phyloP scores from a whole-genome alignment of 1,140 invertebrate species.

The Drosophila dunni region DNA sequence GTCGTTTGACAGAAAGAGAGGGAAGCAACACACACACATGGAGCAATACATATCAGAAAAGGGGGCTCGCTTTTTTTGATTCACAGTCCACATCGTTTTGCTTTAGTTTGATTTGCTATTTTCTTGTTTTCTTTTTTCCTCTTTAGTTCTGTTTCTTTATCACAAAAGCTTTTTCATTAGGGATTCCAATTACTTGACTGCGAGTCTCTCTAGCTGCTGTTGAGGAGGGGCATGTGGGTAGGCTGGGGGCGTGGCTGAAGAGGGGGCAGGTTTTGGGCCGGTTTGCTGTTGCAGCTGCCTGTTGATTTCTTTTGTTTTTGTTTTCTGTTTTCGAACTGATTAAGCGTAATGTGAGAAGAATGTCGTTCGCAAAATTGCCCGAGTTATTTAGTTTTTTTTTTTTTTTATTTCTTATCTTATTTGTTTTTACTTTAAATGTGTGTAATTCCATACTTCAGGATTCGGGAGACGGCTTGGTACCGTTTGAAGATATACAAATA shows the following conservation, averaged over 20 bases:
- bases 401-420: conserved; percentile 9
- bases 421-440: conserved; percentile 2
- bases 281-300: conserved; percentile 45
- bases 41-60: conserved; percentile 40
- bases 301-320: conserved; percentile 49
- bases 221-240: background rate
- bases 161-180: conserved; percentile 54
- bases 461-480: background rate
- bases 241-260: background rate
- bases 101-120: conserved; percentile 44
- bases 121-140: conserved; percentile 14
- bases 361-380: conserved; percentile 42
- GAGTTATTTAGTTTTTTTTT: conserved; percentile 23
- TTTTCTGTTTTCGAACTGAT: conserved; percentile 52
- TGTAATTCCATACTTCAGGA: background rate
- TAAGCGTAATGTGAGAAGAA: conserved; percentile 70
- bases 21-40: background rate
- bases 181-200: conserved; percentile 64
- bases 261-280: background rate
- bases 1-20: conserved; percentile 14
- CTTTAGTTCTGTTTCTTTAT: conserved; percentile 10
- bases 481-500: background rate
- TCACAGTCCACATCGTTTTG: conserved; percentile 45
- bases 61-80: conserved; percentile 73
- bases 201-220: conserved; percentile 14